Base-by-base conservation (phyloP, 2,113 vertebrate species). In the Synchiropus splendidus region DNA sequence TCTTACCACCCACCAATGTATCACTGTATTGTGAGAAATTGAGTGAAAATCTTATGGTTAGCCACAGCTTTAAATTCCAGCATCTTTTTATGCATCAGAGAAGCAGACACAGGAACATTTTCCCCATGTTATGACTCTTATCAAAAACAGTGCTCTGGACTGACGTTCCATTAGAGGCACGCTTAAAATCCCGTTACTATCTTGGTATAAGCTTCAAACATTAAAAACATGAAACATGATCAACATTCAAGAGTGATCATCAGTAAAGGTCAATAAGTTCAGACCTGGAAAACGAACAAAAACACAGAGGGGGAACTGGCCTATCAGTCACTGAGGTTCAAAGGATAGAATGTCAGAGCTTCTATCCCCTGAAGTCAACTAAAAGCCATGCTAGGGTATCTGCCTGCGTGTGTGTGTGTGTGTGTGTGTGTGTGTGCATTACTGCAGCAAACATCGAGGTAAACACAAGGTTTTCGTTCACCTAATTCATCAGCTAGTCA, bases 311-410 rank as follows among this genome's bases (percentile, higher is more conserved):
- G 18, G 45, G 40, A 39, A 45, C 42, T 58, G 52, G 64, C 61
- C 53, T 57, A 61, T 67, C 64, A 65, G 44, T 37, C 46, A 3
- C 9, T 15, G 66, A 65, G 58, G 59, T 69, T 78, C 66, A 76
- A 74, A 74, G 61, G 72, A 74, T 73, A 45, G 55, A 73, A 73
- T 80, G 68, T 76, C 74, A 73, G 61, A 51, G 43, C 59, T 61
- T 58, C 59, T 56, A 74, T 75, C 61, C 70, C 71, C 70, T 71
- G 42, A 74, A 81, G 79, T 79, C 60, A 74, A 68, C 53, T 72
- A 65, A 77, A 75, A 81, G 74, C 67, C 68, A 67, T 46, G 40
- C 9, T 10, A 31, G 33, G 38, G 48, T 45, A 39, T 61, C 6
- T 39, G 39, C 43, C 44, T 31, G 44, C 40, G 2, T 36, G 10